A percentile compares a stretch with the other conserved stretches of the same genome.
Evolutionary conservation across 1,140 invertebrate species (phyloP).

Genomic region (Carposina sasakii): DNA sequence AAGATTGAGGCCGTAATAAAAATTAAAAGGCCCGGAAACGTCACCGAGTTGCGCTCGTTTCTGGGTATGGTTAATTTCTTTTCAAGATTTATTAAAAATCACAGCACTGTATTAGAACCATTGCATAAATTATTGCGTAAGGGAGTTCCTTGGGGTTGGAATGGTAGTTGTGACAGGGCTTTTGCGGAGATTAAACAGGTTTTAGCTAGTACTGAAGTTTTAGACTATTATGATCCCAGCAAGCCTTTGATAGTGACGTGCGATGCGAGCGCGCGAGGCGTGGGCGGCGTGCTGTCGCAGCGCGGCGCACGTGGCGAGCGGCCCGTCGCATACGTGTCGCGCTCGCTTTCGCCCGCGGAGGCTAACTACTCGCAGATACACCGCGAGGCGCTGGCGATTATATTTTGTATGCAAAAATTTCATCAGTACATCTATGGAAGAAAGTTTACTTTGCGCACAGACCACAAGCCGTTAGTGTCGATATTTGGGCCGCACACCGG

Average conservation of each 20-base stretch:
- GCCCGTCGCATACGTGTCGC: not conserved
- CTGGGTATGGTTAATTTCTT: conserved; percentile 6
- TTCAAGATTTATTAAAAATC: conserved; percentile 6
- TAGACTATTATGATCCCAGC: not conserved
- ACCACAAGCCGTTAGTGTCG: conserved; percentile 61
- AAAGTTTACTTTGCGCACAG: conserved; percentile 59
- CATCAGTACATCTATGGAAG: conserved; percentile 63
- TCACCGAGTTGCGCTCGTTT: not conserved
- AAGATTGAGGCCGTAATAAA: not conserved
- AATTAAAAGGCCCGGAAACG: not conserved
- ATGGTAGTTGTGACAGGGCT: not conserved
- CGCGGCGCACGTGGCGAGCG: not conserved
- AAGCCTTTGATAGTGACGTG: not conserved
- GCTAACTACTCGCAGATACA: not conserved
- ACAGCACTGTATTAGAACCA: too few relatives aligned
- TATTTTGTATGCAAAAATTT: too few relatives aligned
- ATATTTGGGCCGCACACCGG: conserved; percentile 50
- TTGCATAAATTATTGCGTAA: conserved; percentile 1
- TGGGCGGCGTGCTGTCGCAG: not conserved
- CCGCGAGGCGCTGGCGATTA: too few relatives aligned
- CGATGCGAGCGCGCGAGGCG: conserved; percentile 2
- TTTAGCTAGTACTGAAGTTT: not conserved
- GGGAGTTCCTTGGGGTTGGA: not conserved
- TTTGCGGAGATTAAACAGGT: not conserved
- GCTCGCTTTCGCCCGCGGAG: not conserved